These are phyloP conservation scores for Bombus fervidus DNA, from an alignment of 1,140 invertebrate species.

Conservation along the genomic window DNA sequence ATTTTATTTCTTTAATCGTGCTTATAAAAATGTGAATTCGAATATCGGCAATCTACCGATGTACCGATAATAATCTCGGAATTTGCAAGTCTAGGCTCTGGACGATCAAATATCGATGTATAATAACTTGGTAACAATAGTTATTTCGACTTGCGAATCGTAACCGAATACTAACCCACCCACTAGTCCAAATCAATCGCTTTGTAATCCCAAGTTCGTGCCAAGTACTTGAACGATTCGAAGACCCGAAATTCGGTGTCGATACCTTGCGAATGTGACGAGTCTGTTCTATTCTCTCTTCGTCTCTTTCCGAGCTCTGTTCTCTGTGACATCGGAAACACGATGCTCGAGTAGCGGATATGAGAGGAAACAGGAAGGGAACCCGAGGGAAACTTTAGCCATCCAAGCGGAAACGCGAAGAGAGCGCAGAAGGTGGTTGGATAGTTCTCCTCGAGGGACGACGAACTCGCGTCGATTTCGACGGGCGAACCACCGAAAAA, in stretches of 20 bases:
- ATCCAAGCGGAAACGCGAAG: conserved; percentile 47
- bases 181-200: not conserved
- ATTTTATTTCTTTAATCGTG: no score
- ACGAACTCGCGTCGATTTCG: conserved; percentile 51
- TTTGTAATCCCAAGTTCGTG: not conserved
- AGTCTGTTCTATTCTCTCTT: not conserved
- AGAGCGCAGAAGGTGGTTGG: not conserved
- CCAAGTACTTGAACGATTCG: no score
- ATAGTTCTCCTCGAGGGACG: conserved; percentile 15
- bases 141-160: not conserved
- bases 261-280: not conserved
- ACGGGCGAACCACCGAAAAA: conserved; percentile 36
- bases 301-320: not conserved
- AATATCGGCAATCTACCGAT: no score
- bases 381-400: conserved; percentile 74
- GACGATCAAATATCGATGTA: not conserved
- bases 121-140: not conserved
- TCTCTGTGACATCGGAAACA: conserved; percentile 19
- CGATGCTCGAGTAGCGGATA: conserved; percentile 45
- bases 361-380: conserved; percentile 55
- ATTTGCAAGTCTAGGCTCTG: no score
- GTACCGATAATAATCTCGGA: no score
- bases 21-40: no score
- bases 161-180: no score
- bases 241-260: not conserved